Percentiles rank a stretch among this genome's conserved stretches.
Evolutionary conservation across 2,113 vertebrate genomes (phyloP).

Genomic region (Phylloscopus trochiloides): DNA sequence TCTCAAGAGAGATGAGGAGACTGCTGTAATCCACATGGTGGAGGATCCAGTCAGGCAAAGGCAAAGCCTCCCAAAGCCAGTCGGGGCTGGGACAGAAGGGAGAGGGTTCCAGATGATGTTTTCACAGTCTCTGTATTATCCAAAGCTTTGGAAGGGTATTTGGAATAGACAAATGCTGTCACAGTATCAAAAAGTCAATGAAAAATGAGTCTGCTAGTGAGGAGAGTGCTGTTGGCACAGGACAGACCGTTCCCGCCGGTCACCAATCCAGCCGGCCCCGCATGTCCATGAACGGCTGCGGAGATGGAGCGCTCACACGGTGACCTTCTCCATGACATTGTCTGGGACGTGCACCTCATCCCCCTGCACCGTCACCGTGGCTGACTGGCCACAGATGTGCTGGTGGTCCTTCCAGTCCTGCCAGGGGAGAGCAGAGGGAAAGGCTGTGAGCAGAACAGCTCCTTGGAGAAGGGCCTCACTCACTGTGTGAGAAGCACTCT

Average conservation of each 20-base stretch:
- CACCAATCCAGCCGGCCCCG: slow-evolving; percentile 15
- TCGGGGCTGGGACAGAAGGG: rapidly evolving
- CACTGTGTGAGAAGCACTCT: neutral
- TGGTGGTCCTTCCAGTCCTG: slow-evolving; percentile 99
- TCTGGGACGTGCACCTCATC: slow-evolving; percentile 82
- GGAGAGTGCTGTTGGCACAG: neutral
- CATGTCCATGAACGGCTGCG: rapidly evolving
- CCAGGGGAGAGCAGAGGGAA: neutral
- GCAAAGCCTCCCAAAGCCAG: neutral
- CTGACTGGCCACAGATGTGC: slow-evolving; percentile 84
- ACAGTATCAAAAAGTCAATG: neutral
- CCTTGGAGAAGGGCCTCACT: neutral
- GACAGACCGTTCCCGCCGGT: neutral
- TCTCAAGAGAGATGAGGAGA: neutral
- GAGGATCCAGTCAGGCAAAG: neutral
- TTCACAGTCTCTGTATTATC: neutral
- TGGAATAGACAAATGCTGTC: neutral
- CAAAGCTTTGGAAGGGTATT: neutral
- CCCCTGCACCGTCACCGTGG: slow-evolving; percentile 74
- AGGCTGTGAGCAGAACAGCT: neutral
- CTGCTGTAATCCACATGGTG: neutral
- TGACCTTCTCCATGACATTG: slow-evolving; percentile 85
- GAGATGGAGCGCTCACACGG: slow-evolving; percentile 61
- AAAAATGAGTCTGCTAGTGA: neutral
- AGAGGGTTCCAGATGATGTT: neutral